Percentiles rank a stretch among this genome's conserved stretches.
Conservation (phyloP, 53 echinoderm and acorn worm genomes). For the Luidia sarsii region DNA sequence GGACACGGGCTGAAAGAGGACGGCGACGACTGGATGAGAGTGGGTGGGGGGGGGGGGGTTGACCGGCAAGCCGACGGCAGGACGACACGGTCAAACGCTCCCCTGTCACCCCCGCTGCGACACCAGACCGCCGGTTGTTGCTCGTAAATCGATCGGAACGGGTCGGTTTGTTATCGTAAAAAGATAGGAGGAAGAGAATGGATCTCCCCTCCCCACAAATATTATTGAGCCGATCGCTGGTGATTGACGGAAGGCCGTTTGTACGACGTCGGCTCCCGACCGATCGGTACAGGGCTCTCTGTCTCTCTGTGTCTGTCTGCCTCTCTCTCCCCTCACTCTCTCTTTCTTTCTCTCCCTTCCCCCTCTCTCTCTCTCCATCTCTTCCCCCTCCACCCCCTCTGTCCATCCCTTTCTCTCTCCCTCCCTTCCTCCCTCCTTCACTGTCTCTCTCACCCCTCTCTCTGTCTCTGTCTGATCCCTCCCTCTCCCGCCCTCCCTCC, state of each 20-base stretch:
- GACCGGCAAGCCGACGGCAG: slow-evolving; percentile 19
- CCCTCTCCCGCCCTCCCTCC: too few species aligned
- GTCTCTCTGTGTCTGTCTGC: too few species aligned
- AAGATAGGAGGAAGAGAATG: too few species aligned
- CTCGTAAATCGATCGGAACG: slow-evolving; percentile 26
- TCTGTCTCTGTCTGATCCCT: too few species aligned
- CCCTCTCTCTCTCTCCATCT: too few species aligned
- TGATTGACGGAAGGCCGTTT: slow-evolving; percentile 23
- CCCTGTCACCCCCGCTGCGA: slow-evolving; percentile 3
- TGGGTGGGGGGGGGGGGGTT: slow-evolving; percentile 29
- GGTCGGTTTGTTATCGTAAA: slow-evolving; percentile 37
- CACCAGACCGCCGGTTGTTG: neutral
- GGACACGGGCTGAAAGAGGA: slow-evolving; percentile 5
- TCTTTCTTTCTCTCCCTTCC: too few species aligned
- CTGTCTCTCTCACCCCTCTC: too few species aligned
- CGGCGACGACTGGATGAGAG: slow-evolving; percentile 11
- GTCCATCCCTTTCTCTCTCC: too few species aligned
- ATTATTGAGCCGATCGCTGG: slow-evolving; percentile 29
- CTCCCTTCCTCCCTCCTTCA: too few species aligned
- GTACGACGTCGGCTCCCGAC: neutral
- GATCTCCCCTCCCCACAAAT: neutral
- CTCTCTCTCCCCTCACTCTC: too few species aligned
- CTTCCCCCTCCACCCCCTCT: too few species aligned
- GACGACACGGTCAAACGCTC: slow-evolving; percentile 19
- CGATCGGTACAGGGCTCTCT: too few species aligned